Evolutionary conservation across 2,797 vertebrate genomes (phyloP), one percentile per base, ranked within the genome.

Genomic region (Hylomyscus alleni): DNA sequence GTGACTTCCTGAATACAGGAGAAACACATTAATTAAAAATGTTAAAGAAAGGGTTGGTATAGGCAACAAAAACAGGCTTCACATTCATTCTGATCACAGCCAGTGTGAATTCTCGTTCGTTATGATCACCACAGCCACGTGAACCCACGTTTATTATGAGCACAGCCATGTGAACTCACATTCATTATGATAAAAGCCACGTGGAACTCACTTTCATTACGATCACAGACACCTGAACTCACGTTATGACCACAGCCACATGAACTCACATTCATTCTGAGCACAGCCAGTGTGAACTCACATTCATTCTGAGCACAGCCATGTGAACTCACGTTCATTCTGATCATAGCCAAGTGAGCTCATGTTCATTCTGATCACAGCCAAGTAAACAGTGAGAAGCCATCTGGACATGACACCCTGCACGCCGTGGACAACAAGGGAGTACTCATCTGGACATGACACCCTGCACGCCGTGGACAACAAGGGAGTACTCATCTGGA

Each of bases 1-100:
- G 98, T 99, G 98, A 99, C 99, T 99, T 99, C 99, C 99, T 99
- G 99, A 99, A 99, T 98, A 98, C 98, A 98, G 96, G 95, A 98
- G 98, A 98, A 98, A 98, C 96, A 97, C 96, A 98, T 98, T 98
- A 98, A 98, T 98, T 98, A 88, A 73, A 56, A 56, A 97, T 58
- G 72, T 56, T 58, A 94, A 97, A 75, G 50, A 97, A 80, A 73
- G 78, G 97, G 96, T 69, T 93, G 87, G 31, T 73, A 44, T 94
- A 98, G 97, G 97, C 95, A 97, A 97, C 78, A 96, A 96, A 97
- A 96, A 83, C 95, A 94, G 80, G 95, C 65, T 89, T 47, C 76
- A 65, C 91, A 95, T 72, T 91, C 58, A 84, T 87, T n/a, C 40
- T n/a, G 44, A 97, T 97, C 95, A 95, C 96, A 98, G 96, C 80